Conservation (phyloP, 2,797 vertebrate genomes). For the Natrix natrix region DNA sequence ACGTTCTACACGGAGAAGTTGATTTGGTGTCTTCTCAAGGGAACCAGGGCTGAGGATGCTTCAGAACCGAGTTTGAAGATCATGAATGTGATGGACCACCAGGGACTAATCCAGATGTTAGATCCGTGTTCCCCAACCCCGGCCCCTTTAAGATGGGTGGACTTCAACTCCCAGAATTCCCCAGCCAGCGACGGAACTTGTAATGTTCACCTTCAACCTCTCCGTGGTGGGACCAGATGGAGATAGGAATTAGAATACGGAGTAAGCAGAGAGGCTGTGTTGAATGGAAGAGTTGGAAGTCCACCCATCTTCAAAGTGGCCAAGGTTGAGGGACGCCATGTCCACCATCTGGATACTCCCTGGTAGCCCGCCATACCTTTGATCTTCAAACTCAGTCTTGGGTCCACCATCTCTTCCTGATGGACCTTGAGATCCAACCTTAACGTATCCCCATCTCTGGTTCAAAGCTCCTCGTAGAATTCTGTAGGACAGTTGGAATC, state of each 20-base stretch:
- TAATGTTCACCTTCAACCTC: not conserved
- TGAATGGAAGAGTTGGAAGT: not conserved
- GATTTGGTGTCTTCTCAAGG: not conserved
- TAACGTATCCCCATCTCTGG: not conserved
- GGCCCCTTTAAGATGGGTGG: not conserved
- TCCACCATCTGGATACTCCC: not conserved
- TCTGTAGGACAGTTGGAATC: not conserved
- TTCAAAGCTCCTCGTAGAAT: not conserved
- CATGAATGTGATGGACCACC: not conserved
- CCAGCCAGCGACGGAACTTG: not conserved
- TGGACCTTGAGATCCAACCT: not conserved
- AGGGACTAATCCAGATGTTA: not conserved
- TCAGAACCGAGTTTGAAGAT: not conserved
- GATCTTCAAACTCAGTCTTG: not conserved
- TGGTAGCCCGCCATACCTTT: not conserved
- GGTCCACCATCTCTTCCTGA: not conserved
- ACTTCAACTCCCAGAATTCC: not conserved
- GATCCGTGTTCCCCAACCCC: not conserved
- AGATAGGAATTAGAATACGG: not conserved
- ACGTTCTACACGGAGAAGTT: not conserved
- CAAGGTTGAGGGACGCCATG: not conserved
- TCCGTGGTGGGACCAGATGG: not conserved
- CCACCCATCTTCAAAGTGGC: not conserved
- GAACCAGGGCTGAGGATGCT: not conserved
- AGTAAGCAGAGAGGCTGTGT: not conserved